Base-by-base conservation (phyloP, 2,888 invertebrate genomes). In the Nymphalis c-album region DNA sequence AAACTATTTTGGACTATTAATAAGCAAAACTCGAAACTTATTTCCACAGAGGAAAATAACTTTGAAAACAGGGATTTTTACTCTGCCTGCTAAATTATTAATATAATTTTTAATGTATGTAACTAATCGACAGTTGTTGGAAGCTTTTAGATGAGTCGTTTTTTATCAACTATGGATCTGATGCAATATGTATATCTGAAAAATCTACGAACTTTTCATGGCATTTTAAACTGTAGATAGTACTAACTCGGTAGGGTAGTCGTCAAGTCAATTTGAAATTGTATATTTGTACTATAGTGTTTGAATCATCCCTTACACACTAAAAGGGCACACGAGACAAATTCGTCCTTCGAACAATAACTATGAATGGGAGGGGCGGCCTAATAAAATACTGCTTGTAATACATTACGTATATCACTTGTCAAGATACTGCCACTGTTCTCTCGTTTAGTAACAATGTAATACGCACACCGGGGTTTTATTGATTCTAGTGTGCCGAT, bases 401-500 rank as follows among this genome's bases (percentile, higher is more conserved):
- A 86, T 83, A 78, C 83, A 81, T 79, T 64, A 74, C 68, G 70
- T 82, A 86, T 83, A 78, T 83, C 81, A 82, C 78, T 85, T 82
- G 61, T 82, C 81, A 85, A 81, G 76, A 86, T 86, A 88, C 87
- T 88, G 87, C 86, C 89, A 89, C 83, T 85, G 80, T 84, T 85
- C 84, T 85, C 84, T 85, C 84, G 82, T 85, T 82, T 85, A 78
- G 75, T 74, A 76, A 76, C 72, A 74, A 75, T 73, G 74, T 75
- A 76, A 76, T 61, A 66, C 82, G 85, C 86, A 84, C 88, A 88
- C 87, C 77, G 84, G 90, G 83, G 82, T 90, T 91, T 87, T 91
- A 91, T 91, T 91, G 91, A 90, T 90, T 90, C 90, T 83, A 84
- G 90, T 90, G 89, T 86, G 82, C 84, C 80, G 80, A 82, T 76